A percentile compares a stretch with the other conserved stretches of the same genome.
Evolutionary conservation across 1,140 invertebrate species (phyloP).

Genomic region (Drosophila miranda): DNA sequence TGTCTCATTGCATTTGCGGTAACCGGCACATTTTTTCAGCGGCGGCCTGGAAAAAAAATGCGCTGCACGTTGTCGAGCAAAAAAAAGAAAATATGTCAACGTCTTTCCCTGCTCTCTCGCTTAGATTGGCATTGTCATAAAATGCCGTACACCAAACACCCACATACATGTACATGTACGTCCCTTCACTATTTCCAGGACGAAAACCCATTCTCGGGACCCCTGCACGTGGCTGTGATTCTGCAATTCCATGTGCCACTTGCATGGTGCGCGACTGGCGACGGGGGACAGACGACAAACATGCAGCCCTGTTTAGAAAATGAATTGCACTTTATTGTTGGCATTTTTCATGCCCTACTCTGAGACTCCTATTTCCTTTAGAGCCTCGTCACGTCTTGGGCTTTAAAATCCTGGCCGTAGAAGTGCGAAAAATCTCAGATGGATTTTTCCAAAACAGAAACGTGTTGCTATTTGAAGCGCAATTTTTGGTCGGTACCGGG

Average conservation of each 20-base stretch:
- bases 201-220: background rate
- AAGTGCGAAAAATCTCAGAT: constrained; percentile 60
- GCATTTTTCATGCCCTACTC: constrained; percentile 55
- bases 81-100: constrained; percentile 68
- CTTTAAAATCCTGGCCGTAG: constrained; percentile 47
- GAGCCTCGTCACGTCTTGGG: constrained; percentile 46
- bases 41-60: constrained; percentile 57
- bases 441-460: constrained; percentile 53
- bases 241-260: constrained; percentile 27
- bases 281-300: constrained; percentile 9
- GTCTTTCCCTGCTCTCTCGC: constrained; percentile 58
- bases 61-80: constrained; percentile 62
- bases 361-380: no score
- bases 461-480: constrained; percentile 61
- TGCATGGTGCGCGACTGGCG: constrained; percentile 11
- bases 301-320: constrained; percentile 64
- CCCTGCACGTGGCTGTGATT: constrained; percentile 56
- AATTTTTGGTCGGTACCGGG: constrained; percentile 23
- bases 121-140: constrained; percentile 80
- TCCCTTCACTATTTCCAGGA: no score
- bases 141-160: constrained; percentile 41
- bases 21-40: constrained; percentile 74
- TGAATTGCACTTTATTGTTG: constrained; percentile 78
- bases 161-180: constrained; percentile 5
- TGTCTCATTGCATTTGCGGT: constrained; percentile 73